Evolutionary conservation across 2,888 invertebrate species (phyloP).

Genomic region (Nomada flava): DNA sequence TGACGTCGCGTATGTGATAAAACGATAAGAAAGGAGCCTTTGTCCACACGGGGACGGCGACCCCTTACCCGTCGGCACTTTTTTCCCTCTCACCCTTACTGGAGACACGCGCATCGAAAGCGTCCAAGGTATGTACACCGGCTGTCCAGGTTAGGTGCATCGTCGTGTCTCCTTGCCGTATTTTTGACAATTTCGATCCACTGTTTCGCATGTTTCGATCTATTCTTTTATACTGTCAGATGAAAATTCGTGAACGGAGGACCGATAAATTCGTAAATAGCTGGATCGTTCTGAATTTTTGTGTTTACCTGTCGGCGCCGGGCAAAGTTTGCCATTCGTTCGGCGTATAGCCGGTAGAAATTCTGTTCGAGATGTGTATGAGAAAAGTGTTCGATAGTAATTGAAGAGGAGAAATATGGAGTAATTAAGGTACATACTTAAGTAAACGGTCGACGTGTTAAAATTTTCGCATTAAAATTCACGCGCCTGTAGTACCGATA

Average conservation of each 20-base stretch:
- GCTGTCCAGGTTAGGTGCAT: slow-evolving; percentile 75
- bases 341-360: background rate
- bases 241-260: background rate
- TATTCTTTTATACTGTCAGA: background rate
- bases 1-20: slow-evolving; percentile 52
- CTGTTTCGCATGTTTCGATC: no score
- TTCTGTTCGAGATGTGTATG: background rate
- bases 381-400: background rate
- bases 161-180: slow-evolving; percentile 37
- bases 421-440: background rate
- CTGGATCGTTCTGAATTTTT: background rate
- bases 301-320: background rate
- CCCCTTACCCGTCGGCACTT: slow-evolving; percentile 59
- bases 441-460: no score
- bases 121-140: slow-evolving; percentile 72
- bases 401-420: background rate
- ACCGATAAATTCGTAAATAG: background rate
- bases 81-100: slow-evolving; percentile 53
- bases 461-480: background rate
- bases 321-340: background rate
- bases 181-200: background rate
- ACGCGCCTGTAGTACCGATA: background rate
- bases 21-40: slow-evolving; percentile 30
- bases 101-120: slow-evolving; percentile 64
- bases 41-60: slow-evolving; percentile 54